Conservation (phyloP, 2,888 invertebrate species). For the Oegoconia quadripuncta region DNA sequence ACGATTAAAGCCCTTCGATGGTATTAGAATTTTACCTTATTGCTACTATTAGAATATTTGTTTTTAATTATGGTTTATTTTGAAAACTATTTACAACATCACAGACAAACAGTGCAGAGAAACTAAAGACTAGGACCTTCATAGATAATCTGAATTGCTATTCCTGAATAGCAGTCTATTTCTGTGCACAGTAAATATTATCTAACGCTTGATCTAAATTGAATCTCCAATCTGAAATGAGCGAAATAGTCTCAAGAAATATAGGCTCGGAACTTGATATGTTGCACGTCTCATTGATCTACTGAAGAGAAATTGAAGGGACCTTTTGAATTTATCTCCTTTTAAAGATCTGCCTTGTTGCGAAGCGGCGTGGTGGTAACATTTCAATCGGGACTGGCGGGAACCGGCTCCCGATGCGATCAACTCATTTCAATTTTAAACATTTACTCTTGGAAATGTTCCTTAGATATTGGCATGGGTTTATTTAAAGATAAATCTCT, state of each 20-base stretch:
- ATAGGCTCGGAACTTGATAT: constrained; percentile 44
- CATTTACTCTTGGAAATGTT: constrained; percentile 12
- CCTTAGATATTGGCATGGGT: not conserved
- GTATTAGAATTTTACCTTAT: no score
- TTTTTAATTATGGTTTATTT: constrained; percentile 24
- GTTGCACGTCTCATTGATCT: constrained; percentile 33
- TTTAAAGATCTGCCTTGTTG: constrained; percentile 37
- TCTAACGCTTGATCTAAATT: constrained; percentile 62
- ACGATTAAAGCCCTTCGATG: constrained; percentile 36
- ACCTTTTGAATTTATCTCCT: constrained; percentile 44
- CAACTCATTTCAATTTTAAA: constrained; percentile 20
- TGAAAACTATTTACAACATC: constrained; percentile 24
- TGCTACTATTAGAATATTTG: constrained; percentile 25
- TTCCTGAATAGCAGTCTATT: constrained; percentile 48
- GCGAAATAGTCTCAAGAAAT: constrained; percentile 49
- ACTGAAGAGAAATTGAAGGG: constrained; percentile 50
- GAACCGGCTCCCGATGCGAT: constrained; percentile 54
- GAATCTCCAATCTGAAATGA: constrained; percentile 55
- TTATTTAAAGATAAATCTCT: not conserved
- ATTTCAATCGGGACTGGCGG: constrained; percentile 62
- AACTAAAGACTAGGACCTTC: constrained; percentile 27
- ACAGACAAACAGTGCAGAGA: constrained; percentile 23
- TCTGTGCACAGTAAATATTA: constrained; percentile 40
- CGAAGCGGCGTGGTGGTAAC: constrained; percentile 39
- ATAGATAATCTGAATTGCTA: constrained; percentile 40